Conservation (phyloP, 2,797 vertebrate genomes). For the Thaleichthys pacificus region DNA sequence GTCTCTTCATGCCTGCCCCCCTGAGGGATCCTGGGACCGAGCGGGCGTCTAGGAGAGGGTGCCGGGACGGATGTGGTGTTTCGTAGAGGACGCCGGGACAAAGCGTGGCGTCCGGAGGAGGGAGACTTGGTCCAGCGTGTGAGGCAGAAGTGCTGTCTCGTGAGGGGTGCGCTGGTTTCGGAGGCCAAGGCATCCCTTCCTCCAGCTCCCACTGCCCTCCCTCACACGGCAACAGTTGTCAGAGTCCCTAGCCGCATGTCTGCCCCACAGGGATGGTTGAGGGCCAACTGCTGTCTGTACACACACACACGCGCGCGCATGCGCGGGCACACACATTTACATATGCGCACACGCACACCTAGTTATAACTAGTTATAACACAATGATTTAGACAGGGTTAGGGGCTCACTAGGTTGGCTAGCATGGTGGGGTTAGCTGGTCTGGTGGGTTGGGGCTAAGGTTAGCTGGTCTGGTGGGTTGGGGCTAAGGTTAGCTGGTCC, state of each 20-base stretch:
- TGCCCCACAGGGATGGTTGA: background rate
- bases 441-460: no score
- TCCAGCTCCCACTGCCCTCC: slow-evolving; percentile 59
- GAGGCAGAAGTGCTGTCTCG: slow-evolving; percentile 40
- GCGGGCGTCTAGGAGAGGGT: no score
- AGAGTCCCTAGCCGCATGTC: slow-evolving; percentile 29
- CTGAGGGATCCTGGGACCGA: no score
- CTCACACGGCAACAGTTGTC: slow-evolving; percentile 41
- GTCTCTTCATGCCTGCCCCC: no score
- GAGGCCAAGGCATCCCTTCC: slow-evolving; percentile 40
- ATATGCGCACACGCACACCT: background rate
- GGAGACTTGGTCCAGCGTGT: slow-evolving; percentile 1
- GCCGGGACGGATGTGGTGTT: no score
- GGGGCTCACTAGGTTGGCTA: no score
- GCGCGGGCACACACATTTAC: background rate
- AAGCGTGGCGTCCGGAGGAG: no score
- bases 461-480: no score
- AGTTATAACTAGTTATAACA: background rate
- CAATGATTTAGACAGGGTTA: no score
- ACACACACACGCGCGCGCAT: background rate
- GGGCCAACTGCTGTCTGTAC: background rate
- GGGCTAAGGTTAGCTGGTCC: no score
- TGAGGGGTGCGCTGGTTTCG: slow-evolving; percentile 32
- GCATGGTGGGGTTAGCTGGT: no score
- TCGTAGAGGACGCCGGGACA: no score